phyloP scores from a whole-genome alignment of 1,140 invertebrate genomes.

The Copidosoma floridanum region DNA sequence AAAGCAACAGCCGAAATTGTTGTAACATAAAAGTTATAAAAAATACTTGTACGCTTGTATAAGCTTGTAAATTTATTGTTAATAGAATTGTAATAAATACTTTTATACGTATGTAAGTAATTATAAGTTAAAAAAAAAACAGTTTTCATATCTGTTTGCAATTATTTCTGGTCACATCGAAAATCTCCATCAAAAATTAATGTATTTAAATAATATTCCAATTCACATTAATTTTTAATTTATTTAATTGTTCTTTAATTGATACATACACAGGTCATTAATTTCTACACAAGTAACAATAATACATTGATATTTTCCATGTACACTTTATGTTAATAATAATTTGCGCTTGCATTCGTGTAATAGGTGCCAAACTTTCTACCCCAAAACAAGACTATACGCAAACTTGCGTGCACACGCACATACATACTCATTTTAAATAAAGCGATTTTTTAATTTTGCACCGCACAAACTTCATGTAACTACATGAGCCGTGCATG shows the following conservation, averaged over 20 bases:
- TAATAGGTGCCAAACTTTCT: too few relatives aligned
- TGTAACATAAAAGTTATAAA: too few relatives aligned
- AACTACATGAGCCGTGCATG: too few relatives aligned
- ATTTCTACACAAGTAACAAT: constrained; percentile 29
- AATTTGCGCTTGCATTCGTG: not conserved
- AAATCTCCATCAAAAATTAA: too few relatives aligned
- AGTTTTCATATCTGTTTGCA: too few relatives aligned
- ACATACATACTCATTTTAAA: not conserved
- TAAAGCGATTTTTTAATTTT: not conserved
- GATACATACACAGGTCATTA: constrained; percentile 27
- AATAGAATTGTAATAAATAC: constrained; percentile 9
- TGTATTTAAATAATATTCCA: too few relatives aligned
- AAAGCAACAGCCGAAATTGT: constrained; percentile 65
- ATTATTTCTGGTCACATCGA: too few relatives aligned
- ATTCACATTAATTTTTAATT: too few relatives aligned
- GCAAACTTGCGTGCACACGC: not conserved
- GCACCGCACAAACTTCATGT: too few relatives aligned
- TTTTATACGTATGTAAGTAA: constrained; percentile 10
- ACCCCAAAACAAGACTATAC: not conserved
- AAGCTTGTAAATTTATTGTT: not conserved
- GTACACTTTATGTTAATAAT: constrained; percentile 21
- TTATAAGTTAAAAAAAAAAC: not conserved
- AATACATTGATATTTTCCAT: constrained; percentile 30
- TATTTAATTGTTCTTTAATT: constrained; percentile 28
- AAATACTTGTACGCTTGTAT: too few relatives aligned